Evolutionary conservation across 2,797 vertebrate species (phyloP), one percentile per base, ranked within the genome.

Genomic region (Anabacerthia variegaticeps): DNA sequence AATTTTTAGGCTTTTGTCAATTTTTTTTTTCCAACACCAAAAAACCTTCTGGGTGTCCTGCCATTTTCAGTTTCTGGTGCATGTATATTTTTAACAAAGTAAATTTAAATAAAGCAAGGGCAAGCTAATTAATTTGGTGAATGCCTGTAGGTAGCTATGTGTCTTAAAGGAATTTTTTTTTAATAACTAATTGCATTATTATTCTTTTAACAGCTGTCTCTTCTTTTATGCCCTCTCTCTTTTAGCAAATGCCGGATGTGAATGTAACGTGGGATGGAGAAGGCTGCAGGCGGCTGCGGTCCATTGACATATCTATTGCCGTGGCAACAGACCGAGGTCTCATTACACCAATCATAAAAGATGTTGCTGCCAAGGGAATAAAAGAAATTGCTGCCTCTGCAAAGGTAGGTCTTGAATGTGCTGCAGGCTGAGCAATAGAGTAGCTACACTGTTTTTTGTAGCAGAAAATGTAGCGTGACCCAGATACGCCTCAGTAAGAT

Each of bases 261-360:
- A 99, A 99, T 12, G 98, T 98, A 81, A 98, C 98, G 58, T 99
- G 99, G 99, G 98, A 98, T 69, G 98, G 98, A 34, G 98, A 99
- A 26, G 98, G 97, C 79, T 98, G 98, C 39, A 98, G 93, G 83
- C 98, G 98, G 22, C 98, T 99, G 32, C 98, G 98, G 82, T 98
- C 98, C 61, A 97, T 99, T 95, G 98, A 99, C 96, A 99, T 99
- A 93, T 98, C 99, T 66, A 98, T 99, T 62, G 99, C 99, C 30
- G 99, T 99, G 96, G 99, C 99, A 41, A 99, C 99, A 2, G 98
- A 99, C 71, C 98, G 97, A 95, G 99, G 99, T 91, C 98, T 99
- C 90, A 99, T 99, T 90, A 99, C 99, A 8, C 99, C 99, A 20
- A 98, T 99, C 96, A 99, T 99, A 96, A 99, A 97, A 96, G 98